Evolutionary conservation across 2,113 vertebrate genomes (phyloP), one percentile per base, ranked within the genome.

Genomic region (Gila orcuttii): DNA sequence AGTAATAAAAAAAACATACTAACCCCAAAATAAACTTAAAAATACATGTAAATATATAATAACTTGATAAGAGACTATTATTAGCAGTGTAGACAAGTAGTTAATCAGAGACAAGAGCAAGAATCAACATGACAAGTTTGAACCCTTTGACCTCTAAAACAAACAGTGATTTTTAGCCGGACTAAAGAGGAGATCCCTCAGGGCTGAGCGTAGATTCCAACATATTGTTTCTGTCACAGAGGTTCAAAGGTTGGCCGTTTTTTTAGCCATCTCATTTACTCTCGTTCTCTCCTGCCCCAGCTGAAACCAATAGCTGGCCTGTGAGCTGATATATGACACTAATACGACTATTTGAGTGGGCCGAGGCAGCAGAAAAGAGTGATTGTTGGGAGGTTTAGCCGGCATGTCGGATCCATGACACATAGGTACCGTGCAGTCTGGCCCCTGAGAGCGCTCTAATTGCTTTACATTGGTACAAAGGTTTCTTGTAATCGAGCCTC

Each of bases 381-480:
- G 96, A 96, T 97, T 96, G 96, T 97, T 96, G 92, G 93, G 74
- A 73, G 94, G 95, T 97, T 97, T 96, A 95, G 95, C 96, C 96
- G 95, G 95, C 95, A 95, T 96, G 95, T 95, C 96, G 95, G 96
- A 96, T 96, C 95, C 91, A 95, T 95, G 95, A 95, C 96, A 96
- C 94, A 95, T 93, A 94, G 95, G 96, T 97, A 96, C 95, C 91
- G 87, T 88, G 85, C 93, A 93, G 95, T 95, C 95, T 95, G 94
- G 93, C 97, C 96, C 96, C 90, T 86, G 96, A 96, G 97, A 97
- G 95, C 90, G 86, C 95, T 96, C 96, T 98, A 97, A 98, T 99
- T 99, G 97, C 97, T 97, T 97, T 98, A 97, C 97, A 97, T 97
- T 96, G 96, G 96, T 97, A 98, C 97, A 98, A 98, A 97, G 97